Conservation (phyloP, 2,888 invertebrate genomes). For the Eupelmus urozonus region DNA sequence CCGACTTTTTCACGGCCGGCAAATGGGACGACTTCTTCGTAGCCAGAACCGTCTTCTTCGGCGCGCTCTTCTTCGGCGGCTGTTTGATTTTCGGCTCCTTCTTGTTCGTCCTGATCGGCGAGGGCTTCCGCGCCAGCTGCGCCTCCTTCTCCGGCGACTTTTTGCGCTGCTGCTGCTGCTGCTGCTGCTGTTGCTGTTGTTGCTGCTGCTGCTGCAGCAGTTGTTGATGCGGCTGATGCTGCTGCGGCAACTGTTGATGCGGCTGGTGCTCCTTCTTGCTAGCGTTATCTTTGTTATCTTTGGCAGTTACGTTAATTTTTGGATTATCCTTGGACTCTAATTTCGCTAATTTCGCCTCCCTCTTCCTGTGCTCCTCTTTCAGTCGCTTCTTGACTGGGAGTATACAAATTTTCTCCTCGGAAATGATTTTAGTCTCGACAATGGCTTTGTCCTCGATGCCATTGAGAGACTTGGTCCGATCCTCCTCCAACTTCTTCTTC, state of each 20-base stretch:
- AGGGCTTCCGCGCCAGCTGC: constrained; percentile 55
- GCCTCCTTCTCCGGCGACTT: constrained; percentile 68
- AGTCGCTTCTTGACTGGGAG: constrained; percentile 56
- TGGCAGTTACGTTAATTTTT: constrained; percentile 68
- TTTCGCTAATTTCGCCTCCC: constrained; percentile 67
- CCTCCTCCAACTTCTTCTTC: constrained; percentile 65
- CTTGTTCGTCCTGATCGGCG: constrained; percentile 61
- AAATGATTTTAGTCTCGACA: constrained; percentile 31
- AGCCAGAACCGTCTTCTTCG: constrained; percentile 69
- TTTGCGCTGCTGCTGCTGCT: too few relatives aligned
- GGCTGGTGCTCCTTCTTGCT: constrained; percentile 63
- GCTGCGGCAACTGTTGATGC: too few relatives aligned
- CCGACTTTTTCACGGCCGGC: constrained; percentile 71
- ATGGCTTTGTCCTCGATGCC: constrained; percentile 32
- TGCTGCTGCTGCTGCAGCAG: too few relatives aligned
- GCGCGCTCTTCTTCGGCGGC: constrained; percentile 67
- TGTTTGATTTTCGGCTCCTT: constrained; percentile 68
- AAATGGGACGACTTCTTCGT: constrained; percentile 68
- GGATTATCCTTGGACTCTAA: constrained; percentile 68
- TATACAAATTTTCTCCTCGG: constrained; percentile 23
- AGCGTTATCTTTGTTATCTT: constrained; percentile 68
- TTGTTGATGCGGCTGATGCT: too few relatives aligned
- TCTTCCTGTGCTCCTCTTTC: constrained; percentile 73
- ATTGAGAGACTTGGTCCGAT: constrained; percentile 2
- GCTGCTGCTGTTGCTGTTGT: too few relatives aligned